Base-by-base conservation (phyloP, 2,797 vertebrate species). In the Echeneis naucrates region DNA sequence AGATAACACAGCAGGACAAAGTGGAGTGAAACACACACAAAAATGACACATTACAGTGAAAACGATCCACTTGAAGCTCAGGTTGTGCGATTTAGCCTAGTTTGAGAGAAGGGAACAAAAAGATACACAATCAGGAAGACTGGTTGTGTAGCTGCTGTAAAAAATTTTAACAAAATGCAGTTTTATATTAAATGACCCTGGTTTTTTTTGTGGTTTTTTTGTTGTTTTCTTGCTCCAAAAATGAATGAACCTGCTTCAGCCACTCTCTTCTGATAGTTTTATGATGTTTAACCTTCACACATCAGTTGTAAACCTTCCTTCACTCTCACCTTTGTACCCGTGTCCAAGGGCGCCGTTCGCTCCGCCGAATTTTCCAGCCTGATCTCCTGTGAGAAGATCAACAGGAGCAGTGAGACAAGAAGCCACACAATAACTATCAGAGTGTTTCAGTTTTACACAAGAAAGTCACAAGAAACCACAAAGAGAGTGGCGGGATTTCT, bases 271-370 rank as follows among this genome's bases (percentile, higher is more conserved):
- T 13, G 23, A 23, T n/a, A 19, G 16, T 13, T 17, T 27, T 30
- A 35, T 27, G 12, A 32, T 13, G 19, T 24, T 52, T 21, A 19
- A 23, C 35, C 16, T 55, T 48, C 4, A 12, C 37, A 35, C 24
- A 33, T 11, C 9, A 7, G 11, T 0, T 47, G 2, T 23, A 14
- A 70, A 72, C 11, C n/a, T 47, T 13, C 8, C 16, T 44, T 54
- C 0, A 2, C 17, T 51, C 85, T 91, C 67, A 96, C 95, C 94
- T 94, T 91, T 94, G 84, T 93, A 94, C 42, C 93, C 92, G 37
- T 93, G 94, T 62, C 92, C 91, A 63, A 92, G 85, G 58, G 85
- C 89, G 2, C 85, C 89, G 16, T 90, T 92, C 48, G 86, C 71
- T 1, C 87, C 82, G 2, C 80, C 89, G 16, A 94, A 94, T 78